Percentiles rank a stretch among this genome's conserved stretches.
These are phyloP conservation scores for Orestias chungarensis DNA, from an alignment of 2,797 vertebrate species.

Conservation along the genomic window DNA sequence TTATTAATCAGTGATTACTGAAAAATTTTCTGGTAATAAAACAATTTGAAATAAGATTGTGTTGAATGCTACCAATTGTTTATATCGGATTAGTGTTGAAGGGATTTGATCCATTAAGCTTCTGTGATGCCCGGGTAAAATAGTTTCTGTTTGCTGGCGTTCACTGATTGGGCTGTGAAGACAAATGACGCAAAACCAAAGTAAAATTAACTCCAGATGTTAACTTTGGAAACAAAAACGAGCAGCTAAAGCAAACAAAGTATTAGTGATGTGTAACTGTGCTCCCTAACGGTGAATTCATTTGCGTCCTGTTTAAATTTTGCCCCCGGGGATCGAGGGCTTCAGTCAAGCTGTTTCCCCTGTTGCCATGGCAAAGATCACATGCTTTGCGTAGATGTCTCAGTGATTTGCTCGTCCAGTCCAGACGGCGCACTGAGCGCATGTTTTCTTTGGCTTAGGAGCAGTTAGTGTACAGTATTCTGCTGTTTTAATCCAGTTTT, in stretches of 20 bases:
- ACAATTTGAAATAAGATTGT: not conserved
- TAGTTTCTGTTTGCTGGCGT: slow-evolving; percentile 8
- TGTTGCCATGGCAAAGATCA: slow-evolving; percentile 40
- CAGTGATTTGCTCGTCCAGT: slow-evolving; percentile 58
- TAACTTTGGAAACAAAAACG: slow-evolving; percentile 4
- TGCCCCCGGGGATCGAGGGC: slow-evolving; percentile 49
- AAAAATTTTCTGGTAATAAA: not conserved
- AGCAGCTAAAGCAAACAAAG: slow-evolving; percentile 6
- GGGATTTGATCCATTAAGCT: not conserved
- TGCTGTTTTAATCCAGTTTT: slow-evolving; percentile 32
- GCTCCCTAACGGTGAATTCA: slow-evolving; percentile 37
- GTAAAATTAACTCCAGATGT: not conserved
- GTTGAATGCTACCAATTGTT: not conserved
- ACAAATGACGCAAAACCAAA: slow-evolving; percentile 1
- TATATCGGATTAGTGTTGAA: not conserved
- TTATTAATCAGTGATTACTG: too few relatives aligned
- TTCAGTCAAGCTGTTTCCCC: slow-evolving; percentile 67
- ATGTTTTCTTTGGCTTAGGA: slow-evolving; percentile 53
- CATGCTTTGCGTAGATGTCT: slow-evolving; percentile 37
- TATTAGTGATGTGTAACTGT: slow-evolving; percentile 12
- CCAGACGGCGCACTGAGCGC: slow-evolving; percentile 36
- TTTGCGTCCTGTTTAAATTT: slow-evolving; percentile 75
- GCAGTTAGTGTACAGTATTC: slow-evolving; percentile 32
- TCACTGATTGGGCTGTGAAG: not conserved
- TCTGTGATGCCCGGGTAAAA: not conserved